A percentile compares a stretch with the other conserved stretches of the same genome.
These are phyloP conservation scores for Caracal caracal DNA, from an alignment of 2,113 vertebrate species.

Conservation along the genomic window DNA sequence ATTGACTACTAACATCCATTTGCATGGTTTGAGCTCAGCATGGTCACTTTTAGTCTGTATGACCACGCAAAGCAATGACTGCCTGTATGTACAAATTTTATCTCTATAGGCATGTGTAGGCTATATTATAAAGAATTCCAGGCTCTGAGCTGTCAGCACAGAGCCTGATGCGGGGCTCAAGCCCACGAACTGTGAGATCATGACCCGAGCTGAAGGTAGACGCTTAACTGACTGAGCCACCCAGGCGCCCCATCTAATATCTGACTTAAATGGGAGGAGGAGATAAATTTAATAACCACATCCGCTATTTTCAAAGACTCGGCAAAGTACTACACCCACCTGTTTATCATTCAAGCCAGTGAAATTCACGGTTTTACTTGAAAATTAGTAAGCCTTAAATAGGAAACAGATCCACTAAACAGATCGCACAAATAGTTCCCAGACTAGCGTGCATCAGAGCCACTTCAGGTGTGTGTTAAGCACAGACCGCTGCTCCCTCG, in stretches of 20 bases:
- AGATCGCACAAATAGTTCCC: background rate
- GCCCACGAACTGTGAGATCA: too few species aligned
- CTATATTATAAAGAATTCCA: background rate
- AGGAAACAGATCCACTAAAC: background rate
- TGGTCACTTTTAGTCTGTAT: background rate
- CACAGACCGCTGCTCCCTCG: rapidly evolving
- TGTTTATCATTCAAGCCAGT: background rate
- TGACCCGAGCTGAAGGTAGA: too few species aligned
- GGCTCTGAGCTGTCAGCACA: too few species aligned
- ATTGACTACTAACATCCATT: background rate
- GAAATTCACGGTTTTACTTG: background rate
- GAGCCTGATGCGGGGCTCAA: too few species aligned
- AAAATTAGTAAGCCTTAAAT: background rate
- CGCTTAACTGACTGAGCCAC: too few species aligned
- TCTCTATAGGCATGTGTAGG: background rate
- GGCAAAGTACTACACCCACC: background rate
- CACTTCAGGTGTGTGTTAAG: background rate
- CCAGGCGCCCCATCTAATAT: background rate
- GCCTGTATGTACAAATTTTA: background rate
- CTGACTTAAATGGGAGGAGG: background rate
- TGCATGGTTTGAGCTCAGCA: background rate
- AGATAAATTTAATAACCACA: background rate
- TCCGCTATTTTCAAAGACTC: background rate
- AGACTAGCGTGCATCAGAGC: background rate
- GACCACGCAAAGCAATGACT: background rate